Conservation (phyloP, 2,888 invertebrate genomes). For the Schrankia costaestrigalis region DNA sequence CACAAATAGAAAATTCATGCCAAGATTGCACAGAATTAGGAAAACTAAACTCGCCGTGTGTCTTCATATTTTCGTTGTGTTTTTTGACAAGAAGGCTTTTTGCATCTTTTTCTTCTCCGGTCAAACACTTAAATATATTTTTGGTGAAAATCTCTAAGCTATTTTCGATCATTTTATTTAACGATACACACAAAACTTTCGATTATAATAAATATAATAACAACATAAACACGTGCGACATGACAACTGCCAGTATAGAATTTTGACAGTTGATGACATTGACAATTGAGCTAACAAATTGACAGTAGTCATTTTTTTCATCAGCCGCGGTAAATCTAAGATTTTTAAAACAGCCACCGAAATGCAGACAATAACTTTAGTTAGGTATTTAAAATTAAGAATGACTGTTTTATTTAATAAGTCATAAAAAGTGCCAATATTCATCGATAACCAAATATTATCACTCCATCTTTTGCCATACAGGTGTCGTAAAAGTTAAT, state of each 20-base stretch:
- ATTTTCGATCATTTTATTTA: conserved; percentile 45
- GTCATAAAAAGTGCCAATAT: too few species aligned
- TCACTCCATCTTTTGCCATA: too few species aligned
- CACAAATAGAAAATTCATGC: conserved; percentile 54
- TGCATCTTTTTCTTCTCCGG: conserved; percentile 29
- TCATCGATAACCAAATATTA: too few species aligned
- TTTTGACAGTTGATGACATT: neutral
- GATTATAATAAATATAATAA: neutral
- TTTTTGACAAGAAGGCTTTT: conserved; percentile 71
- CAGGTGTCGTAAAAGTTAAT: too few species aligned
- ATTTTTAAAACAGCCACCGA: too few species aligned
- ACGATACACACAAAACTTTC: neutral
- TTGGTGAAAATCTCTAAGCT: conserved; percentile 39
- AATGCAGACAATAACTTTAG: too few species aligned
- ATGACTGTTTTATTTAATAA: too few species aligned
- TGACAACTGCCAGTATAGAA: too few species aligned
- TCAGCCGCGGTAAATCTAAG: too few species aligned
- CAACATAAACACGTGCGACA: neutral
- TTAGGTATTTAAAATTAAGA: too few species aligned
- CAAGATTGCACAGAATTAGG: conserved; percentile 80
- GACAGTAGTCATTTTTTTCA: too few species aligned
- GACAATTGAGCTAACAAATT: too few species aligned
- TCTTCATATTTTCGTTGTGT: conserved; percentile 78
- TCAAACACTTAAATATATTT: conserved; percentile 44
- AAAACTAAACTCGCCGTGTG: conserved; percentile 84